phyloP scores from a whole-genome alignment of 2,797 vertebrate genomes.

The Eulemur albifrons region DNA sequence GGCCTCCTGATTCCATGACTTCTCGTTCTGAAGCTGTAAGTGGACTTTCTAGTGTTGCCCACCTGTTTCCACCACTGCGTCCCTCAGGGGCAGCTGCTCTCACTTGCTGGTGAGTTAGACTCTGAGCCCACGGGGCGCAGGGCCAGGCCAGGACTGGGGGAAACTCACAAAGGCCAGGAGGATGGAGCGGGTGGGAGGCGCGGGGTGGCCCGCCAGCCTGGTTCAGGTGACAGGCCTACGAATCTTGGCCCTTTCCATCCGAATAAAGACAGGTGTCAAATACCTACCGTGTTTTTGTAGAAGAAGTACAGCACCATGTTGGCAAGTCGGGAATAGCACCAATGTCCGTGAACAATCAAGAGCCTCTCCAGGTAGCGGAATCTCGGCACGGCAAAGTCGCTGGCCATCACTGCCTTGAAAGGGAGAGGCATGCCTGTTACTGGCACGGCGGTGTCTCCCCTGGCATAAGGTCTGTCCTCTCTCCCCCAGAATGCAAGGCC shows the following conservation, averaged over 20 bases:
- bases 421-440: conserved; percentile 38
- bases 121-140: background rate
- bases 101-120: background rate
- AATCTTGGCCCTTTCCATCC: background rate
- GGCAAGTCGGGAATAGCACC: conserved; percentile 97
- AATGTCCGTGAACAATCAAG: conserved; percentile 96
- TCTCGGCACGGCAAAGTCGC: conserved; percentile 95
- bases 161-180: background rate
- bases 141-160: background rate
- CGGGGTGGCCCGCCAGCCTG: background rate
- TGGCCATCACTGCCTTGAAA: conserved; percentile 97
- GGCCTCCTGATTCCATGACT: background rate
- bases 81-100: background rate
- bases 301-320: conserved; percentile 99
- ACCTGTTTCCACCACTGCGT: background rate
- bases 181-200: accelerated
- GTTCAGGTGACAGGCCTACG: too few relatives aligned
- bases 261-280: background rate
- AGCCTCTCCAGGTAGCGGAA: conserved; percentile 96
- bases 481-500: background rate
- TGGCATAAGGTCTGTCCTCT: accelerated
- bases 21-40: background rate
- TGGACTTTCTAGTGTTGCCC: background rate
- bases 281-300: conserved; percentile 95
- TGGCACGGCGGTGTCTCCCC: background rate